Base-by-base conservation (phyloP, 1,140 invertebrate genomes). In the Drosophila guanche region DNA sequence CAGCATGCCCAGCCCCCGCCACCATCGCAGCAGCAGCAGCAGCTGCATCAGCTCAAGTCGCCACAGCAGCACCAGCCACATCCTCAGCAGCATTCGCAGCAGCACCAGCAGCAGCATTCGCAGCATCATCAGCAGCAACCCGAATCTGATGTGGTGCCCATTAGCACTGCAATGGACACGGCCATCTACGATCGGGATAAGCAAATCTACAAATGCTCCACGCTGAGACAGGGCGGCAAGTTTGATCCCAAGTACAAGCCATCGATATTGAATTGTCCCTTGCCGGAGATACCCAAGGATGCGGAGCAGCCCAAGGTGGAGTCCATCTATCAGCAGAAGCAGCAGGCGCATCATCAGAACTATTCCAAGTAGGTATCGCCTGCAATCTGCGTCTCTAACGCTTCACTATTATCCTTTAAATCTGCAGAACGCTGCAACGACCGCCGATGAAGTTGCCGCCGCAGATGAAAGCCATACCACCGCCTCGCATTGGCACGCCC, bases 201-300 rank as follows among this genome's bases (percentile, higher is more conserved):
- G 74, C 90, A 91, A 52, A 90, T 91, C 47, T 91, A 91, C 51
- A 91, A 91, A 53, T 91, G 90, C 65, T 91, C 91, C 47, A 91
- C 91, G 0, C 40, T 91, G 56, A 60, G 91, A 1, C 91, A 91
- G 58, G 90, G 90, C 61, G 90, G 89, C 42, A 91, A 91, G 62
- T 91, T 91, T 42, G 90, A 91, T 79, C 79, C 88, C 37, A 91
- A 91, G 53, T 86, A 90, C 70, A 91, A 91, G 72, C 91, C 91
- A 43, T 91, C 91, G 41, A 91, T 91, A 42, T 58, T 91, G 51
- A 91, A 91, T 54, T 91, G 91, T 58, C 91, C 91, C 23, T 60
- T 91, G 60, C 91, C 91, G 5, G 91, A 91, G 54, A 91, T 91
- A 56, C 91, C 91, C 29, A 91, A 91, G 48, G 89, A 91, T 66